Conservation (phyloP, 2,888 invertebrate species). For the Tipula unca region DNA sequence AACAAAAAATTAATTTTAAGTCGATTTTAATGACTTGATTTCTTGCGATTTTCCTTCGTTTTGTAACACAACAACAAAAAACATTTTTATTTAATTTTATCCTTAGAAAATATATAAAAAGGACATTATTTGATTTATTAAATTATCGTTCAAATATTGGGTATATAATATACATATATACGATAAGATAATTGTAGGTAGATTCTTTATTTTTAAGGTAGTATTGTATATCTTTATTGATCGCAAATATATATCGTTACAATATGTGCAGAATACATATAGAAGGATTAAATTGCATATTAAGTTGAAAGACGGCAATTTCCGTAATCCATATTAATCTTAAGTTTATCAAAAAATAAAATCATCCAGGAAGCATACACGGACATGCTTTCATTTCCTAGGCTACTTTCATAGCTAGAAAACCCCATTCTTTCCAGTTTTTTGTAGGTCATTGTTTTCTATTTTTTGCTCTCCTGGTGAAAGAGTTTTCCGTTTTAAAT, state of each 20-base stretch:
- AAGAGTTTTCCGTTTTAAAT: not conserved
- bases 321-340: not conserved
- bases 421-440: not conserved
- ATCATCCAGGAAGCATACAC: not conserved
- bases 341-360: not conserved
- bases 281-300: not conserved
- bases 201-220: not conserved
- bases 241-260: not conserved
- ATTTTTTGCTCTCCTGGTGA: not conserved
- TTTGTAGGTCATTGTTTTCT: not conserved
- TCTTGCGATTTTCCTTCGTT: not conserved
- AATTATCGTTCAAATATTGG: not conserved
- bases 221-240: not conserved
- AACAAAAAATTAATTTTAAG: not conserved
- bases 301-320: not conserved
- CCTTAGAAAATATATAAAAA: not conserved
- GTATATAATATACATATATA: not conserved
- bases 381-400: not conserved
- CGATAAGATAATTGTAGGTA: not conserved
- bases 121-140: not conserved
- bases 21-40: slow-evolving; percentile 1
- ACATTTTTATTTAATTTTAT: not conserved
- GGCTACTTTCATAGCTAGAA: not conserved
- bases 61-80: not conserved
- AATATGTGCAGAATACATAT: not conserved